A percentile compares a stretch with the other conserved stretches of the same genome.
Conservation (phyloP, 2,797 vertebrate species). For the Ctenochaetus hawaiiensis region DNA sequence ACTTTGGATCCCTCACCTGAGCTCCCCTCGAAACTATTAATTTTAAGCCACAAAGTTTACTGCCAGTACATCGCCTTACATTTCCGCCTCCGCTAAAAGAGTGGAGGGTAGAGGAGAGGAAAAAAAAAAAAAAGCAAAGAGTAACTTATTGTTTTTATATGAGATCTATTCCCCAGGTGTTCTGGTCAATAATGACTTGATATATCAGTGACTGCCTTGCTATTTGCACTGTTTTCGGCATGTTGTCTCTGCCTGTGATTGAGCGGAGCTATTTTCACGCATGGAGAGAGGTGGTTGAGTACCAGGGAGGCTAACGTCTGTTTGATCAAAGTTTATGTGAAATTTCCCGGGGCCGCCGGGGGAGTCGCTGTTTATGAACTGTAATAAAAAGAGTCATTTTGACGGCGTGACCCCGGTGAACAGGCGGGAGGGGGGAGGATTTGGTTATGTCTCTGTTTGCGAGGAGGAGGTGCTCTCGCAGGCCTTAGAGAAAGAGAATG, state of each 20-base stretch:
- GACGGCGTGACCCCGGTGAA: conserved; percentile 89
- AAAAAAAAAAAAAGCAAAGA: conserved; percentile 70
- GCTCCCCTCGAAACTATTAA: conserved; percentile 89
- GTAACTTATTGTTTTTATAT: conserved; percentile 90
- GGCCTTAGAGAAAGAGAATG: conserved; percentile 40
- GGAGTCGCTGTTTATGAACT: conserved; percentile 99
- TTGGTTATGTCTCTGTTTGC: conserved; percentile 87
- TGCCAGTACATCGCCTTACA: conserved; percentile 64
- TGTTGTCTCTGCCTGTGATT: conserved; percentile 88
- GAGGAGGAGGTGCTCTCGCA: conserved; percentile 56
- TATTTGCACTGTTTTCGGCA: conserved; percentile 88
- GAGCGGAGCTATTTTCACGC: conserved; percentile 85
- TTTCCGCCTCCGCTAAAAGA: conserved; percentile 69
- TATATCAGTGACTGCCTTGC: conserved; percentile 85
- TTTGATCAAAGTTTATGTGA: conserved; percentile 99
- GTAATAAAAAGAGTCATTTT: conserved; percentile 99
- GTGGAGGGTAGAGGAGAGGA: conserved; percentile 46
- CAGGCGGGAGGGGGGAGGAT: conserved; percentile 75
- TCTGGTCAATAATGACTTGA: conserved; percentile 89
- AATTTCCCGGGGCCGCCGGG: conserved; percentile 93
- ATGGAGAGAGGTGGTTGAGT: conserved; percentile 81
- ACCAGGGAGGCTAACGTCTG: conserved; percentile 88
- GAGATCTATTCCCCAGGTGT: conserved; percentile 87
- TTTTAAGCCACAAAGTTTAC: conserved; percentile 93
- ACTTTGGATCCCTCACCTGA: conserved; percentile 83